phyloP scores from a whole-genome alignment of 2,888 invertebrate genomes.

The Elegia similella region DNA sequence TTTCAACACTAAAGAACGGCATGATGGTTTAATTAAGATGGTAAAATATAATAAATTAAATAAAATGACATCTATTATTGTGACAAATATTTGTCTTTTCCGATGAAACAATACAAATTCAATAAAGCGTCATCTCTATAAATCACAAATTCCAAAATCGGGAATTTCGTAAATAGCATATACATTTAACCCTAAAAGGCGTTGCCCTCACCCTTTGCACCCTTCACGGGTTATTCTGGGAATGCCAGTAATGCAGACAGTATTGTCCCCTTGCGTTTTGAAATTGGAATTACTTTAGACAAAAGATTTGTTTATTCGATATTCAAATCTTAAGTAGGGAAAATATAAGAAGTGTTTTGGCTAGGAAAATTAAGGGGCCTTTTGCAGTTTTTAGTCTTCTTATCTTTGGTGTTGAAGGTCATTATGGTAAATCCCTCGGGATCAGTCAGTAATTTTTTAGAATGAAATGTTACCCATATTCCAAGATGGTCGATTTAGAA shows the following conservation, averaged over 20 bases:
- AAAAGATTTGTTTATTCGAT: background rate
- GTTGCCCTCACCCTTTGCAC: constrained; percentile 13
- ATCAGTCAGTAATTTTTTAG: no score
- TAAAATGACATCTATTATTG: no score
- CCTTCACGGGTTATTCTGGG: background rate
- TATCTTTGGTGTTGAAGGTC: no score
- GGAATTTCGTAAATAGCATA: background rate
- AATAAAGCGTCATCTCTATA: background rate
- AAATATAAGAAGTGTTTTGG: no score
- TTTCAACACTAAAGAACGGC: no score
- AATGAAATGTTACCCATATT: no score
- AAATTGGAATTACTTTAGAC: background rate
- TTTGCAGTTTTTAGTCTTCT: no score
- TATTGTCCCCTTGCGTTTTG: background rate
- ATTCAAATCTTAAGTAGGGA: background rate
- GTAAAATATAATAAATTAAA: no score
- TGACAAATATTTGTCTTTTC: background rate
- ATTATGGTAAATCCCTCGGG: no score
- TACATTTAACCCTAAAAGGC: background rate
- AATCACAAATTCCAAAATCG: constrained; percentile 1
- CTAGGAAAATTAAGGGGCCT: no score
- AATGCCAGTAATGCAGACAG: background rate
- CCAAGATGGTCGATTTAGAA: no score
- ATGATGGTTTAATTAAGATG: no score
- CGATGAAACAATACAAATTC: background rate